A percentile compares a stretch with the other conserved stretches of the same genome.
Conservation (phyloP, 2,888 invertebrate genomes). For the Pyrocoelia pectoralis region DNA sequence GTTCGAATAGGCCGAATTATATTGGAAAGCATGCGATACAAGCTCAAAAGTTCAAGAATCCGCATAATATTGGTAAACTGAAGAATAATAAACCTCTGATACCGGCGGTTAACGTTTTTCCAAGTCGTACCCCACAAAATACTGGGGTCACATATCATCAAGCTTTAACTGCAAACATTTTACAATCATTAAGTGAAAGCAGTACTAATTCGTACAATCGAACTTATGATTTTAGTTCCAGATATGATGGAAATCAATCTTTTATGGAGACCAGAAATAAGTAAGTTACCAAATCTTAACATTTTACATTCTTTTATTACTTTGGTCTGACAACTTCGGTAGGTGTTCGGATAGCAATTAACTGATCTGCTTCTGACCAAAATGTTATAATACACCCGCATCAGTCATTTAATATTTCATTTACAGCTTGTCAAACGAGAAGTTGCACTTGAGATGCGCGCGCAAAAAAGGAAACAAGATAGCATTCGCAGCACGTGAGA, state of each 20-base stretch:
- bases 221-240: constrained; percentile 33
- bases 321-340: too few species aligned
- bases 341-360: too few species aligned
- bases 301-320: too few species aligned
- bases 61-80: constrained; percentile 30
- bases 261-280: constrained; percentile 37
- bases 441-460: too few species aligned
- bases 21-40: constrained; percentile 60
- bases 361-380: too few species aligned
- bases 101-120: constrained; percentile 27
- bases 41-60: constrained; percentile 54
- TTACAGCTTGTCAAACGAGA: too few species aligned
- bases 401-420: too few species aligned
- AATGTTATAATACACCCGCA: too few species aligned
- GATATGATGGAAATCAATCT: constrained; percentile 48
- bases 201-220: constrained; percentile 10
- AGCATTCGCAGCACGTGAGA: too few species aligned
- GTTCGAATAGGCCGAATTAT: constrained; percentile 57
- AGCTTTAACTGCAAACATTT: constrained; percentile 69
- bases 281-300: constrained; percentile 10
- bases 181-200: constrained; percentile 60
- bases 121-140: constrained; percentile 40
- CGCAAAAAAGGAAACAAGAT: too few species aligned
- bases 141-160: constrained; percentile 68
- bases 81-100: constrained; percentile 29